Base-by-base conservation (phyloP, 2,113 vertebrate species). In the Scartelaos histophorus region DNA sequence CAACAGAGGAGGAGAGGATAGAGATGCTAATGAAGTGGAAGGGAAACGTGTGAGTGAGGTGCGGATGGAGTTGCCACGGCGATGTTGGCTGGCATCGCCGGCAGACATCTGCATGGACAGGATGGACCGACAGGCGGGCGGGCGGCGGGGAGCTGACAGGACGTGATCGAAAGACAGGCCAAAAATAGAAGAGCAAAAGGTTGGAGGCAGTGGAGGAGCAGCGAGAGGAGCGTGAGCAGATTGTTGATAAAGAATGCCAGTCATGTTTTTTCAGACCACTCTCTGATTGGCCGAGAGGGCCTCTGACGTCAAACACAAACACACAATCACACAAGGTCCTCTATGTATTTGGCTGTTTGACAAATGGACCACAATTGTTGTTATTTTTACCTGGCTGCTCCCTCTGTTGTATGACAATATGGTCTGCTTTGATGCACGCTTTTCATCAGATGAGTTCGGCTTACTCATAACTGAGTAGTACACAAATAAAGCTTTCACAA, bases 21-120 rank as follows among this genome's bases (percentile, higher is more conserved):
- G 57, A 65, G 68, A 78, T 53, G 60, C 13, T 70, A 76, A 82
- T 78, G 73, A 78, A 66, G 69, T 79, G 75, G 54, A 77, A 73
- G 35, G 35, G 17, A 64, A 64, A 64, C 35, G 19, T 43, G 61
- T 64, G 61, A 34, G 19, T 38, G 19, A 64, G 61, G 61, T 64
- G 61, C 61, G 7, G 61, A 34, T n/a, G 34, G 61, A 43, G 61
- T 64, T 64, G 61, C 29, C 61, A 64, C 61, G 61, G 61, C 34
- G 34, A 38, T 64, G 61, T 64, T 64, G 34, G 61, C 29, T 43
- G 61, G 61, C 61, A 64, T 64, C 17, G 34, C 29, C 61, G 5
- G 17, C 19, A 64, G 61, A 64, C 61, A 64, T 64, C 61, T 64
- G 61, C 61, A 64, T 19, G 17, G 29, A 34, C 29, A 64, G 34